These are phyloP conservation scores for Pseudopleuronectes americanus DNA, from an alignment of 2,797 vertebrate species.

Conservation along the genomic window DNA sequence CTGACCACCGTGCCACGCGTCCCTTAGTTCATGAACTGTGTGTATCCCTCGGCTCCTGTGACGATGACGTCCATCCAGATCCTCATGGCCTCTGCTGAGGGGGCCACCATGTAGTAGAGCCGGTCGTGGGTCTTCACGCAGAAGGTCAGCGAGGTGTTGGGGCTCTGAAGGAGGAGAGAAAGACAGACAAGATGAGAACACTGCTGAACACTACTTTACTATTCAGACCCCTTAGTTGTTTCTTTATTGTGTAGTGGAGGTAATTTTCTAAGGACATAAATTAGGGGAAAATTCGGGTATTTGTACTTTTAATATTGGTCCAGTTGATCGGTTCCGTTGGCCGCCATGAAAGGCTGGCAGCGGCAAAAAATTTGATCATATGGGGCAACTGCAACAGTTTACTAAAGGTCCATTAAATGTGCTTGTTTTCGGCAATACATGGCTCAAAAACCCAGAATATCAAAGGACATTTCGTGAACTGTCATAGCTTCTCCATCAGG, in stretches of 20 bases:
- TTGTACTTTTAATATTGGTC: too few species aligned
- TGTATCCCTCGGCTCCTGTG: conserved; percentile 95
- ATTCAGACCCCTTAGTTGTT: background rate
- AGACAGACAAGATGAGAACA: background rate
- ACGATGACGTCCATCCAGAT: conserved; percentile 99
- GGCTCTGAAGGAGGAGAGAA: conserved; percentile 84
- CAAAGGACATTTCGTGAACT: too few species aligned
- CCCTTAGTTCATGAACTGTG: conserved; percentile 93
- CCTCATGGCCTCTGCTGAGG: conserved; percentile 93
- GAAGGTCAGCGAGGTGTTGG: conserved; percentile 94
- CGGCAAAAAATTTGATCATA: too few species aligned
- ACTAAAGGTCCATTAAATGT: too few species aligned
- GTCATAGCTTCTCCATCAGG: too few species aligned
- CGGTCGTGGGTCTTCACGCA: conserved; percentile 98
- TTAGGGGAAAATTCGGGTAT: too few species aligned
- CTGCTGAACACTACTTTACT: too few species aligned
- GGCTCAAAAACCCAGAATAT: too few species aligned
- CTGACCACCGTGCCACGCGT: background rate
- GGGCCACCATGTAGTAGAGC: conserved; percentile 96
- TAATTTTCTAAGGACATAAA: background rate
- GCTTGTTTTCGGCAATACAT: too few species aligned
- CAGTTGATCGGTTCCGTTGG: too few species aligned
- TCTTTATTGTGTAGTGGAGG: background rate
- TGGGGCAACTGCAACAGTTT: too few species aligned
- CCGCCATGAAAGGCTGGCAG: too few species aligned